Evolutionary conservation across 2,797 vertebrate species (phyloP).

Genomic region (Momotus momota): DNA sequence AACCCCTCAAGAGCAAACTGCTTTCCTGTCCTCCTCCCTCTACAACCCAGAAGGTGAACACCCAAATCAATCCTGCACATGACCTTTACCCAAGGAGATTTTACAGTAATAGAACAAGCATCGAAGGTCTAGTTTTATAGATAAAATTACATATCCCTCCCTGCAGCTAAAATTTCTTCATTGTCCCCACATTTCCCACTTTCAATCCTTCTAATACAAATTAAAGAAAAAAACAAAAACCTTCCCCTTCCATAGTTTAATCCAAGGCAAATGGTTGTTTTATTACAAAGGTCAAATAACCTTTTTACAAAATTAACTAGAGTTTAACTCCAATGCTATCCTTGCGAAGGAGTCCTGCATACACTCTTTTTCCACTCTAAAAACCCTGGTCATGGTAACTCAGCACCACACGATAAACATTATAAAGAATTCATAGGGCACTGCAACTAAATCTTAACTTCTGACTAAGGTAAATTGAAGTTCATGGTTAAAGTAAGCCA

Average conservation of each 20-base stretch:
- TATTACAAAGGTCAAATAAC: background rate
- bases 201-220: background rate
- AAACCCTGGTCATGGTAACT: background rate
- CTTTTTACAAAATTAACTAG: background rate
- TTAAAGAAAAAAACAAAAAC: background rate
- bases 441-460: slow-evolving; percentile 15
- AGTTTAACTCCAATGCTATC: background rate
- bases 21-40: background rate
- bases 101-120: background rate
- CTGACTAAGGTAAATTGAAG: slow-evolving; percentile 4
- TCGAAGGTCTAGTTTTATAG: background rate
- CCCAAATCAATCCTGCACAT: background rate
- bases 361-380: background rate
- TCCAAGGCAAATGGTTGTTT: background rate
- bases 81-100: background rate
- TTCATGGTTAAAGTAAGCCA: background rate
- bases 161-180: background rate
- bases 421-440: background rate
- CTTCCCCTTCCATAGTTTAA: background rate
- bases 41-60: background rate
- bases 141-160: background rate
- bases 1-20: background rate
- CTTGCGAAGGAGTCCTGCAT: background rate
- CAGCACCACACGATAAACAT: background rate
- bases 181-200: background rate